These are phyloP conservation scores for Seriola quinqueradiata DNA, from an alignment of 2,113 vertebrate species.

Conservation along the genomic window DNA sequence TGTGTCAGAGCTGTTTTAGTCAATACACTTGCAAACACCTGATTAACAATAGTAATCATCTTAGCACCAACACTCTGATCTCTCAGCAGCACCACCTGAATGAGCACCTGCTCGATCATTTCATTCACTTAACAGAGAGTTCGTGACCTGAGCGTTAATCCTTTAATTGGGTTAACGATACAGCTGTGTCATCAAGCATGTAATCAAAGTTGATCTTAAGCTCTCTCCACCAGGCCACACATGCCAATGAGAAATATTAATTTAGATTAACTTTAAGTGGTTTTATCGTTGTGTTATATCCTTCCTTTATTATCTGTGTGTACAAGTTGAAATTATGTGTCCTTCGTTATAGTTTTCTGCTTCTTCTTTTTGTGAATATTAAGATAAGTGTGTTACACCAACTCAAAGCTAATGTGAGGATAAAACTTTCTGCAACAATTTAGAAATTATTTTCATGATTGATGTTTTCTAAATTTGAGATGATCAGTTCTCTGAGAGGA, in stretches of 20 bases:
- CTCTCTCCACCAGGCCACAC: conserved; percentile 18
- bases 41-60: not conserved
- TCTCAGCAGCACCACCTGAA: conserved; percentile 14
- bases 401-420: not conserved
- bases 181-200: conserved; percentile 40
- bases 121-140: conserved; percentile 1
- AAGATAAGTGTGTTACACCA: not conserved
- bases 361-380: not conserved
- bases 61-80: not conserved
- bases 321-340: not conserved
- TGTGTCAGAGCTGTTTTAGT: not conserved
- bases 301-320: not conserved
- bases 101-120: conserved; percentile 28
- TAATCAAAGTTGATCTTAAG: conserved; percentile 26
- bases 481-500: not conserved
- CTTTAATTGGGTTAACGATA: conserved; percentile 37
- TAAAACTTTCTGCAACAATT: no score
- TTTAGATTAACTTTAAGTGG: not conserved
- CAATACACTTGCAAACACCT: not conserved
- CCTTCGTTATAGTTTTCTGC: not conserved
- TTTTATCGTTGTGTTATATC: not conserved
- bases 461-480: not conserved
- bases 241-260: not conserved
- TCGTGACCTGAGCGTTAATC: conserved; percentile 47
- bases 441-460: not conserved